Evolutionary conservation across 2,888 invertebrate genomes (phyloP), one percentile per base, ranked within the genome.

Genomic region (Pimpla rufipes): DNA sequence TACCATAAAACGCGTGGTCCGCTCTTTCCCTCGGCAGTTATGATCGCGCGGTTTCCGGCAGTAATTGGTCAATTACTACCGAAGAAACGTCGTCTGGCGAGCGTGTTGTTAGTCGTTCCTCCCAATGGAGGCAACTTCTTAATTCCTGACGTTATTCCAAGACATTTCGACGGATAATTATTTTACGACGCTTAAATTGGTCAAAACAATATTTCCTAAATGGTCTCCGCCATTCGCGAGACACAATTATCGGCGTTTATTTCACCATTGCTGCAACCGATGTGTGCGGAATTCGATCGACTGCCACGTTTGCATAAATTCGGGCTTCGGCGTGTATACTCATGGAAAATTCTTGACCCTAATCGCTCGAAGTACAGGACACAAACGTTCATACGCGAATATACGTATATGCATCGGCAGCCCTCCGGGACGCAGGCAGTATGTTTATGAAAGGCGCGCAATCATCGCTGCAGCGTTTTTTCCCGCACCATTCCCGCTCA

Each of bases 11-110:
- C 64, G 67, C 45, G 70, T 45, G 62, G 45, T 78, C 62, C 68
- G 62, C 50, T 78, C 55, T 73, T 75, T 82, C 52, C 40, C 73
- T 64, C 23, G 47, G 82, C 74, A 78, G 78, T 82, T 78, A 78
- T 68, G 82, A 82, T 78, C 68, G 37, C 35, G 68, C 82, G 74
- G 45, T 78, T 78, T 47, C 62, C 62, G 45, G 75, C 42, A 18
- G 37, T 78, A 82, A 82, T 82, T 82, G 82, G 74, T 64, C 82
- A 78, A 82, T 82, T 82, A 78, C 37, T 29, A 68, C 52, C 50
- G 59, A 59, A 81, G 57, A 77, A 45, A 57, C 68, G 37, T 73
- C 59, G 59, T 50, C 50, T 81, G 13, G 37, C 68, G 45, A 52
- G 40, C 16, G 74, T 82, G 57, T 62, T 37, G 62, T 40, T 18